A percentile compares a stretch with the other conserved stretches of the same genome.
Conservation (phyloP, 2,888 invertebrate species). For the Alloplasta piceator region DNA sequence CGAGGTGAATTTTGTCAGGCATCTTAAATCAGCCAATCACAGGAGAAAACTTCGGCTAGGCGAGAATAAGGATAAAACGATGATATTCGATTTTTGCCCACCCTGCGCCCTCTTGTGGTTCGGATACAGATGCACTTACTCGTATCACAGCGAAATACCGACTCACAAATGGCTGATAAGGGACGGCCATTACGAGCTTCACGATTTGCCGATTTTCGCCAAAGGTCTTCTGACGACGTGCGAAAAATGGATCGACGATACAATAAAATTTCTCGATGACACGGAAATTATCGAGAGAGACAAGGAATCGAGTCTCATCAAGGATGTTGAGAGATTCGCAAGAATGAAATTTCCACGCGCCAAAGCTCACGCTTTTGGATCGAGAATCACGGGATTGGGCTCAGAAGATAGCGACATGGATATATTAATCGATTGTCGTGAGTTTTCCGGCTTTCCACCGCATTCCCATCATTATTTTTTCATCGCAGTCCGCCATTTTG, state of each 20-base stretch:
- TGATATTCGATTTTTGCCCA: constrained; percentile 56
- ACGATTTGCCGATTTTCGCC: too few species aligned
- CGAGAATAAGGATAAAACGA: not conserved
- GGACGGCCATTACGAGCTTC: too few species aligned
- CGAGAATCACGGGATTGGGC: constrained; percentile 85
- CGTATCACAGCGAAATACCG: constrained; percentile 32
- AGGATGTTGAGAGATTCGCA: constrained; percentile 68
- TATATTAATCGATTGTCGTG: constrained; percentile 77
- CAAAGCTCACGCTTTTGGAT: constrained; percentile 86
- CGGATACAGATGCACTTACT: constrained; percentile 37
- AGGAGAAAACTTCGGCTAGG: not conserved
- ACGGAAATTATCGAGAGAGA: constrained; percentile 45
- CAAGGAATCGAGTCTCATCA: constrained; percentile 60
- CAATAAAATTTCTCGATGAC: constrained; percentile 60
- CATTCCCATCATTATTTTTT: too few species aligned
- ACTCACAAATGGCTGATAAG: constrained; percentile 37
- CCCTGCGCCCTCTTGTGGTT: constrained; percentile 44
- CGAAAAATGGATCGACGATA: constrained; percentile 58
- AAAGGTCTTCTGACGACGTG: constrained; percentile 27
- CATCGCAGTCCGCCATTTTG: too few species aligned
- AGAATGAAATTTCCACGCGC: constrained; percentile 62
- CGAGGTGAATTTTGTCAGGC: constrained; percentile 39
- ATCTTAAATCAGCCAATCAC: constrained; percentile 28
- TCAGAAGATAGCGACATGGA: constrained; percentile 75
- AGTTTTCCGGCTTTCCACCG: constrained; percentile 7